These are phyloP conservation scores for Peromyscus nudipes DNA, from an alignment of 2,797 vertebrate species.

Conservation along the genomic window DNA sequence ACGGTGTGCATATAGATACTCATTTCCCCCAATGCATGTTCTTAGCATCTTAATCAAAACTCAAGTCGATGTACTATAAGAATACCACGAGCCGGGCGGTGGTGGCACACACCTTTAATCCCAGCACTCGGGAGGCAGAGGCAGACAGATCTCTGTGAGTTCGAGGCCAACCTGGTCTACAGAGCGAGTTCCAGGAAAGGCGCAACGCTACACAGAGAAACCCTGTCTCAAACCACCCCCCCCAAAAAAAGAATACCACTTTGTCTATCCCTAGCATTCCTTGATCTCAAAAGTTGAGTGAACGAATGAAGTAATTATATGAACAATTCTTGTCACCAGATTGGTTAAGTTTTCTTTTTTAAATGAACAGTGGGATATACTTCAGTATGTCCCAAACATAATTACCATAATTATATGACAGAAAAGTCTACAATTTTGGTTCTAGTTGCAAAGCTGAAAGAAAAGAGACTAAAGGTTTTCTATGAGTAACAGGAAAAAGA, in stretches of 20 bases:
- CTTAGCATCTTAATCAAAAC: background rate
- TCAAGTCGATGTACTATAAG: rapidly evolving
- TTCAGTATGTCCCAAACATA: background rate
- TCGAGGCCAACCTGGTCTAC: too few relatives aligned
- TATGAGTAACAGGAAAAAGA: background rate
- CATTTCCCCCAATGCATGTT: background rate
- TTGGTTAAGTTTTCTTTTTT: background rate
- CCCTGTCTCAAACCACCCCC: too few relatives aligned
- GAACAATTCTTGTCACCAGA: background rate
- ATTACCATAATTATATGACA: background rate
- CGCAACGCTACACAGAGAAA: too few relatives aligned
- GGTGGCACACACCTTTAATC: too few relatives aligned
- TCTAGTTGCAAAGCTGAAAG: background rate
- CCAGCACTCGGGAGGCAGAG: too few relatives aligned
- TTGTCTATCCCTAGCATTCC: background rate
- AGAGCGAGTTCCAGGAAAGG: too few relatives aligned
- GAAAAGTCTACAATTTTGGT: background rate
- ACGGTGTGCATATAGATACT: background rate
- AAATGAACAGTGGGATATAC: background rate
- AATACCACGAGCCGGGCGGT: background rate
- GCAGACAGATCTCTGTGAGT: too few relatives aligned
- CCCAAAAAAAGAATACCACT: background rate
- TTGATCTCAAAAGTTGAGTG: background rate
- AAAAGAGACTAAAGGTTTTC: background rate
- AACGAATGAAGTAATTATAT: background rate